Evolutionary conservation across 2,113 vertebrate species (phyloP), one percentile per base, ranked within the genome.

Genomic region (Tetrax tetrax): DNA sequence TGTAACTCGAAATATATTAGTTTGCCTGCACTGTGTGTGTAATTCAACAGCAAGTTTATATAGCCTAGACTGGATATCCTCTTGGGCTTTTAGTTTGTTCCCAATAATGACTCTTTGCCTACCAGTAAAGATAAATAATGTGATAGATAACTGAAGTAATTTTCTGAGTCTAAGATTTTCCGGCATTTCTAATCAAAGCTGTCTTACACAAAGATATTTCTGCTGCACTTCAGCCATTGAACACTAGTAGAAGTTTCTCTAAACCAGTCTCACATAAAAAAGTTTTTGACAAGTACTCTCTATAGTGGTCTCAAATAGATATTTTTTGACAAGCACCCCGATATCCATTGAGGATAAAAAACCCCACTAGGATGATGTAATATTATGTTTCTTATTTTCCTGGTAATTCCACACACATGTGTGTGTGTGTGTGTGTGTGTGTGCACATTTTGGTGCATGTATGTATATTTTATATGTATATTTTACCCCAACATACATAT

Each of bases 111-210:
- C 57, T 95, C 28, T 59, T 89, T 64, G 50, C 33, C n/a, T 72
- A 72, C 14, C 28, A 81, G 50, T 70, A 91, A 80, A 41, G 14
- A 66, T 29, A 91, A 93, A 78, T 77, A 71, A 83, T 50, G 12
- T 43, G 54, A 72, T 33, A 66, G 35, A 45, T 56, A 77, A 56
- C 27, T 47, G 35, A 88, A 79, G 38, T 50, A 54, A 28, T 86
- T 92, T 87, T 78, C 25, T 27, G 28, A 38, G 15, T 90, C 14
- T 21, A 63, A n/a, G 12, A 37, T 87, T 90, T 90, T 51, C 43
- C 33, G 48, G 3, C 21, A 45, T 85, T 95, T 92, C 48, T 94
- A 91, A 75, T 57, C 29, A 77, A 87, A 96, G 29, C 28, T 85
- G 25, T 89, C 60, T 89, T 65, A 60, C 19, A 75, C 35, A 83